A percentile compares a stretch with the other conserved stretches of the same genome.
Conservation (phyloP, 2,797 vertebrate genomes). For the Neostethus bicornis region DNA sequence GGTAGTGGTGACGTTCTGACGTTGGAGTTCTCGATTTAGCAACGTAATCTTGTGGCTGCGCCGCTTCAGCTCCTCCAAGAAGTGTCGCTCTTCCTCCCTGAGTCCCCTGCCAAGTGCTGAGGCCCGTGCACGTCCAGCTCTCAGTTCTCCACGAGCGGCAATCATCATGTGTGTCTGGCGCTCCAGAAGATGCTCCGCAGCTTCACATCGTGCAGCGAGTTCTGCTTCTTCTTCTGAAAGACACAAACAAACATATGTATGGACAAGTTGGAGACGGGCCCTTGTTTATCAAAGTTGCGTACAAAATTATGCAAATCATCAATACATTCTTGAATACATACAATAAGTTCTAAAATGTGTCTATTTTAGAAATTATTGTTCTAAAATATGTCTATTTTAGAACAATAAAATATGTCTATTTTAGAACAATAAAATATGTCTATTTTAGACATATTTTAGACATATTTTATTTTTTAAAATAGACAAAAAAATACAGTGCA, state of each 20-base stretch:
- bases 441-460: too few relatives aligned
- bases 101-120: constrained; percentile 86
- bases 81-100: constrained; percentile 87
- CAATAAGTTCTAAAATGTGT: too few relatives aligned
- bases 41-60: constrained; percentile 91
- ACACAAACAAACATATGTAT: constrained; percentile 23
- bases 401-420: too few relatives aligned
- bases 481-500: too few relatives aligned
- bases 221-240: constrained; percentile 76
- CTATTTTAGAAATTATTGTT: too few relatives aligned
- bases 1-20: constrained; percentile 87
- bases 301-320: too few relatives aligned
- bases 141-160: constrained; percentile 84
- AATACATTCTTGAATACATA: too few relatives aligned
- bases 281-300: too few relatives aligned
- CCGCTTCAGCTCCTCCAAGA: constrained; percentile 92
- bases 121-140: constrained; percentile 85
- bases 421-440: too few relatives aligned
- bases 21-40: constrained; percentile 89
- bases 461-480: too few relatives aligned
- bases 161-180: constrained; percentile 84
- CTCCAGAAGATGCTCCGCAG: constrained; percentile 83
- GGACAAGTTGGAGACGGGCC: too few relatives aligned
- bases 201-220: constrained; percentile 83
- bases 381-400: too few relatives aligned